Base-by-base conservation (phyloP, 2,113 vertebrate species). In the Halcyon senegalensis region DNA sequence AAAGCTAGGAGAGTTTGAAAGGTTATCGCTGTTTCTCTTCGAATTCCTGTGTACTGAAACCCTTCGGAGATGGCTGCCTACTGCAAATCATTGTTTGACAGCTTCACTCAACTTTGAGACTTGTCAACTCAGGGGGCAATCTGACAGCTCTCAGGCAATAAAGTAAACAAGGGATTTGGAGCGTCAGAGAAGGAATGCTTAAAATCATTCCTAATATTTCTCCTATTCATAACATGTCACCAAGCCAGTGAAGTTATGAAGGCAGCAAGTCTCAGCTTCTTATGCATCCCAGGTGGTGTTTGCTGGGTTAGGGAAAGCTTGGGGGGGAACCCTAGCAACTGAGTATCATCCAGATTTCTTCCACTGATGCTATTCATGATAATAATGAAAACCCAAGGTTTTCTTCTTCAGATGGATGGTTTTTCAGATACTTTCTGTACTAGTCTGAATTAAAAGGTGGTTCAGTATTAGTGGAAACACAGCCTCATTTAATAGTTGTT, bases 141-240 rank as follows among this genome's bases (percentile, higher is more conserved):
- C 88, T 97, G 98, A 98, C 97, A 97, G 96, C 93, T 94, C 95
- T 96, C 95, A 78, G 95, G 97, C 95, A 97, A 97, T 95, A 98
- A 98, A 97, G 95, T 98, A 98, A 98, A 98, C 98, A 98, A 96
- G 89, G 93, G 96, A 97, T 98, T 98, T 98, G 95, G 90, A 79
- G 96, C 92, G 80, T 95, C 94, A 93, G 81, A 87, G 76, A 81
- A 98, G 97, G 97, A 98, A 98, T 98, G 98, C 94, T 89, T 93
- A 96, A 97, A 98, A 98, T 98, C 89, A 94, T 97, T 95, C 96
- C 96, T 97, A 97, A 98, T 98, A 97, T 98, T 97, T 95, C 92
- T 88, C 67, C 95, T 96, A 95, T 96, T 97, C 96, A 96, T 97
- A 97, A 96, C 97, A 97, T 97, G 97, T 97, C 97, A 98, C 79